Base-by-base conservation (phyloP, 1,140 invertebrate genomes). In the Drosophila pachea region DNA sequence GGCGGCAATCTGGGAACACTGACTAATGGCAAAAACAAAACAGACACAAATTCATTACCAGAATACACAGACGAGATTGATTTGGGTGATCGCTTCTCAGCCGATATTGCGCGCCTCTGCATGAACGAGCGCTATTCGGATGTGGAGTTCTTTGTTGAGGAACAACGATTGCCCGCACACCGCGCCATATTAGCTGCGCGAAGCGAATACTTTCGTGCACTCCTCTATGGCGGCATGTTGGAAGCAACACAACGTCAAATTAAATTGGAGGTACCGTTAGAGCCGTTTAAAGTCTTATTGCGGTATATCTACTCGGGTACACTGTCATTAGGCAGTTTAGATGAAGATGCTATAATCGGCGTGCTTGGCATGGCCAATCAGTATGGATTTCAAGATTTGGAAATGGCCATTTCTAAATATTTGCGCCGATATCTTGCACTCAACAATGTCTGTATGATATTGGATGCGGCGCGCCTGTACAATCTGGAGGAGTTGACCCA, bases 291-390 rank as follows among this genome's bases (percentile, higher is more conserved):
- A 90, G 93, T 93, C 50, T 91, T 99, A 0, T 90, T 99, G 0
- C 94, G 96, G 82, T 99, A 99, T 90, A 97, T 99, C 50, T 99
- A 99, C 89, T 97, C 96, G 62, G 92, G 92, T 38, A 94, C 94
- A 73, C 94, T 99, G 92, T 94, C 94, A 50, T 90, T 99, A 32
- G 92, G 93, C 11, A 93, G 94, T 71, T 91, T 97, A 67, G 95
- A 95, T 84, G 96, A 97, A 88, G 96, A 97, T 71, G 92, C 94
- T 40, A 92, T 98, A 38, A 90, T 98, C 59, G 97, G 98, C 86
- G 95, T 96, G 47, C 90, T 98, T 52, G 95, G 94, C 5, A 91
- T 99, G 83, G 95, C 97, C 29, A 97, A 99, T 92, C 95, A 98
- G 78, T 99, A 98, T 91, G 97, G 97, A 36, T 98, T 99, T 91